These are phyloP conservation scores for Ariopsis seemanni DNA, from an alignment of 2,113 vertebrate genomes.

Conservation along the genomic window DNA sequence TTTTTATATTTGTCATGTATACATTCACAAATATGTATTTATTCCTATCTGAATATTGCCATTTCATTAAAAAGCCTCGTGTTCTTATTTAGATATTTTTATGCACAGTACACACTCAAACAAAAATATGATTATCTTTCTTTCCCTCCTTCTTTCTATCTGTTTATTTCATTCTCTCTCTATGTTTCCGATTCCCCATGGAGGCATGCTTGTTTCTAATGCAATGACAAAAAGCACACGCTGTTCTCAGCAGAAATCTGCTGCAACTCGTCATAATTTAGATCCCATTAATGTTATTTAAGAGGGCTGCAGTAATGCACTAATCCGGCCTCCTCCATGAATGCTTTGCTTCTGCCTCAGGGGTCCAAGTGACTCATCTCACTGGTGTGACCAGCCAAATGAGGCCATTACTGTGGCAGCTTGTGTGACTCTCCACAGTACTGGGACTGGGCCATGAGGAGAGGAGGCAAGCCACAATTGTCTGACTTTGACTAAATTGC, in stretches of 20 bases:
- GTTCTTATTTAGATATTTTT: background rate
- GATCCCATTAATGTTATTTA: constrained; percentile 46
- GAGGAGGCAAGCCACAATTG: background rate
- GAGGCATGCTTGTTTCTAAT: constrained; percentile 57
- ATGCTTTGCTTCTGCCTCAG: background rate
- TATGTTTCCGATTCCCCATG: constrained; percentile 40
- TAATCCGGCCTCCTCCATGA: constrained; percentile 35
- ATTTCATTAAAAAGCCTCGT: background rate
- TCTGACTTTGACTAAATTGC: background rate
- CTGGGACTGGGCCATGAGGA: constrained; percentile 21
- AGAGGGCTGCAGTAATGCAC: constrained; percentile 39
- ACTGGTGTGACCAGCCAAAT: constrained; percentile 32
- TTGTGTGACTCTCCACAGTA: background rate
- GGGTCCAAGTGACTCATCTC: constrained; percentile 24
- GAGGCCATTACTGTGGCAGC: constrained; percentile 13
- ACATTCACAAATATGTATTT: background rate
- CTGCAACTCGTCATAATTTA: constrained; percentile 40
- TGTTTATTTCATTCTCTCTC: constrained; percentile 28
- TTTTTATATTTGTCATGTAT: background rate
- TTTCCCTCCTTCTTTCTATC: constrained; percentile 25
- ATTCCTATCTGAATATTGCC: background rate
- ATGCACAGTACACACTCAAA: background rate
- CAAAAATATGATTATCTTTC: background rate
- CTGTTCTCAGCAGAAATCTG: constrained; percentile 59
- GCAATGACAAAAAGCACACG: constrained; percentile 54